Base-by-base conservation (phyloP, 2,888 invertebrate genomes). In the Endotricha flammealis region DNA sequence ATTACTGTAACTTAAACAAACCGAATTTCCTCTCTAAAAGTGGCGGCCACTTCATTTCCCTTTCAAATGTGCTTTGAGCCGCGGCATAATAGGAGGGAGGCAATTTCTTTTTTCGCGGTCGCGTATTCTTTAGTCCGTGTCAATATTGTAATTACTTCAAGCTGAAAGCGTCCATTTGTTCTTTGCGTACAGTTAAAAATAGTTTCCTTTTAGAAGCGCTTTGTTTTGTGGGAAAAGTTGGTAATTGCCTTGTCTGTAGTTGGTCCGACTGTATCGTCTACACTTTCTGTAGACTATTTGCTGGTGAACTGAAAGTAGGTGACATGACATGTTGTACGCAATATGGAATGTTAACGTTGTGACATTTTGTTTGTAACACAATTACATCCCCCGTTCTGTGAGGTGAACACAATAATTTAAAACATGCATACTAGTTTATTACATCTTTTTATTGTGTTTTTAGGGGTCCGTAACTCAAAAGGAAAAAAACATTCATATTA, bases 41-140 rank as follows among this genome's bases (percentile, higher is more conserved):
- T 32, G 45, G 45, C 37, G 29, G 13, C 41, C 38, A 50, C 52
- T 49, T 53, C 44, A 52, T 55, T 59, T 50, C 50, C 48, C 48
- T 55, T 60, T 50, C 41, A 53, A 38, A 56, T 52, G 51, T 44
- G 41, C 44, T 39, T 48, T 47, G 46, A 53, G 44, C 33, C 46
- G 44, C 29, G 50, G 48, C 37, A 46, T 50, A 44, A 50, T 41
- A 48, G n/a, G n/a, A n/a, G 20, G 2, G n/a, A 20, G 20, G 20
- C 6, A 20, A 20, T 20, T 20, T 8, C 4, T 20, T 20, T 20
- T 2, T 20, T 20, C 20, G n/a, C n/a, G 20, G 20, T 20, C 20
- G 20, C 20, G 20, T 2, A 7, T 7, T 20, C 20, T 20, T 20
- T n/a, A 20, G 20, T 20, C n/a, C 20, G 20, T 6, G 16, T 20